Conservation (phyloP, 2,888 invertebrate genomes). For the Elysia crispata region DNA sequence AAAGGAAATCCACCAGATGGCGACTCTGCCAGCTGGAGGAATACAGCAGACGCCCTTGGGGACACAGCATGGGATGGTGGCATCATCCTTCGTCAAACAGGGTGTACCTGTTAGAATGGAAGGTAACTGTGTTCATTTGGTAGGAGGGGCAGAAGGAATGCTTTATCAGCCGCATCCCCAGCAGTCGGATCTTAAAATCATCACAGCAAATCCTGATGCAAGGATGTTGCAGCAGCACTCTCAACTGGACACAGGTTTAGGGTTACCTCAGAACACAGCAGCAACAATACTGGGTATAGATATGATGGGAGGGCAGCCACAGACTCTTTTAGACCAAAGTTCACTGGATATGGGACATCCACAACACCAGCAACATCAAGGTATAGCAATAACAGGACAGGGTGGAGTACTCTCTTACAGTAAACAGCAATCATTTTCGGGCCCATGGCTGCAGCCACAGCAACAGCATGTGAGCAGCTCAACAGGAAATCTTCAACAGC, state of each 20-base stretch:
- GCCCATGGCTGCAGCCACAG: slow-evolving; percentile 30
- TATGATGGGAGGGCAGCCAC: slow-evolving; percentile 33
- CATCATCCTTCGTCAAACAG: slow-evolving; percentile 37
- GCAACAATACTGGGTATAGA: slow-evolving; percentile 35
- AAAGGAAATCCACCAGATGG: slow-evolving; percentile 41
- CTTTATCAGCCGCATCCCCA: slow-evolving; percentile 28
- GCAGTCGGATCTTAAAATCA: slow-evolving; percentile 29
- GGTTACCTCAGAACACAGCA: slow-evolving; percentile 29
- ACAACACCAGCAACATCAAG: slow-evolving; percentile 25
- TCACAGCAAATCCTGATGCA: slow-evolving; percentile 31
- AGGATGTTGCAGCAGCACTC: slow-evolving; percentile 40
- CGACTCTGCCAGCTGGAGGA: too few species aligned
- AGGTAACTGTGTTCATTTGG: slow-evolving; percentile 22
- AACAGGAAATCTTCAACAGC: too few species aligned
- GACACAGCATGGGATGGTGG: slow-evolving; percentile 34
- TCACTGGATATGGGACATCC: slow-evolving; percentile 3
- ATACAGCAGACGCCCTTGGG: slow-evolving; percentile 34
- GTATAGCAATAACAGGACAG: not conserved
- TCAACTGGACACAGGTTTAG: slow-evolving; percentile 38
- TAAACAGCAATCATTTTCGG: slow-evolving; percentile 13
- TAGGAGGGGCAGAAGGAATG: slow-evolving; percentile 40
- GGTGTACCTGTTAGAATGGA: slow-evolving; percentile 36
- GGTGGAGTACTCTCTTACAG: slow-evolving; percentile 31
- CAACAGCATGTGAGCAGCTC: not conserved
- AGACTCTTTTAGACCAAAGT: slow-evolving; percentile 27